Evolutionary conservation across 1,140 invertebrate genomes (phyloP).

Genomic region (Bombyx mandarina): DNA sequence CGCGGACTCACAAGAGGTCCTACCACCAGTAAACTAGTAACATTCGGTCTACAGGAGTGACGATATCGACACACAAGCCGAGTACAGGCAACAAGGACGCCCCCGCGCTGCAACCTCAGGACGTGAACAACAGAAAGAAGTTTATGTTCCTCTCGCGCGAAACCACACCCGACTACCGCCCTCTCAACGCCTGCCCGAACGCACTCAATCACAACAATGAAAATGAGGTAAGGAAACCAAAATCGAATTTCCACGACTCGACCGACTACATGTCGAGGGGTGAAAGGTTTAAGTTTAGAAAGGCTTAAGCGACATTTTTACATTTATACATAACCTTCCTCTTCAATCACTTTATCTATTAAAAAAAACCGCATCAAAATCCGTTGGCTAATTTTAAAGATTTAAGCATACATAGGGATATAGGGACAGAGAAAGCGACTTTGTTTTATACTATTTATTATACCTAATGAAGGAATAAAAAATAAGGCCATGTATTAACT

Average conservation of each 20-base stretch:
- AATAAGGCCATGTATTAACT: too few species aligned
- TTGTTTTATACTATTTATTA: too few species aligned
- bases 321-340: background rate
- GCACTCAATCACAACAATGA: constrained; percentile 24
- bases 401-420: too few species aligned
- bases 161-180: constrained; percentile 87
- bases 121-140: constrained; percentile 86
- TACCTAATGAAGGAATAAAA: too few species aligned
- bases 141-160: constrained; percentile 87
- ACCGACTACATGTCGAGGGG: background rate
- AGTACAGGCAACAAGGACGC: constrained; percentile 73
- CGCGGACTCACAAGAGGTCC: background rate
- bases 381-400: too few species aligned
- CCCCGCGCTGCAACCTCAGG: constrained; percentile 66
- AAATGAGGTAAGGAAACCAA: constrained; percentile 25
- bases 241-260: background rate
- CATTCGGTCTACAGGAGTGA: constrained; percentile 67
- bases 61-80: constrained; percentile 81
- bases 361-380: too few species aligned
- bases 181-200: constrained; percentile 63
- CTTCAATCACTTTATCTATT: too few species aligned
- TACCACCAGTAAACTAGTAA: background rate
- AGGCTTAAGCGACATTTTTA: background rate
- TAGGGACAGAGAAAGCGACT: too few species aligned
- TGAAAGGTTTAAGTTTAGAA: background rate